A percentile compares a stretch with the other conserved stretches of the same genome.
Conservation (phyloP, 2,888 invertebrate genomes). For the Eurytoma adleriae region DNA sequence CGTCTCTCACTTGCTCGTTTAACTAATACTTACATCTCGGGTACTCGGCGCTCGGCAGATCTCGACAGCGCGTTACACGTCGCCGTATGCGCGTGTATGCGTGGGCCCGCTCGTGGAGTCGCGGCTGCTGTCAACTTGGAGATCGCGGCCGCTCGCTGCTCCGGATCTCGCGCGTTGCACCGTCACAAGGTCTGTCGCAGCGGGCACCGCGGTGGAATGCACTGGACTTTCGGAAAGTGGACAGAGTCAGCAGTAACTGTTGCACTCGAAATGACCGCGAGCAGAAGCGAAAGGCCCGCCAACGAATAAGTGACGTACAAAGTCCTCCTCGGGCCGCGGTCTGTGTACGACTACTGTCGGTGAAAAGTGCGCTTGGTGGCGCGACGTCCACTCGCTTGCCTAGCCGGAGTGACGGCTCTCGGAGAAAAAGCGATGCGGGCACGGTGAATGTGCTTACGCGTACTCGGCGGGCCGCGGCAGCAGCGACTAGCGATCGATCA, state of each 20-base stretch:
- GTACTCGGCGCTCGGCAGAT: neutral
- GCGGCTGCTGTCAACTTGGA: neutral
- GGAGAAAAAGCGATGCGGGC: neutral
- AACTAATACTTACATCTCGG: constrained; percentile 10
- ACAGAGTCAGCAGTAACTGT: too few relatives aligned
- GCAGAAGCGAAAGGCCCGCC: neutral
- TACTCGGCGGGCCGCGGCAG: too few relatives aligned
- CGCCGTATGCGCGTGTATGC: neutral
- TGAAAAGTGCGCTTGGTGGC: neutral
- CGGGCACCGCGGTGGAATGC: neutral
- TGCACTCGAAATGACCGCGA: neutral
- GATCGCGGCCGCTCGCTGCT: neutral
- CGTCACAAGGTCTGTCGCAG: neutral
- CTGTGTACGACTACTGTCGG: constrained; percentile 19
- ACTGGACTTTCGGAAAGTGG: neutral
- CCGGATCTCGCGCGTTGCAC: neutral
- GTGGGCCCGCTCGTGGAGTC: neutral
- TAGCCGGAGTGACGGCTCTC: neutral
- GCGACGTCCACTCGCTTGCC: neutral
- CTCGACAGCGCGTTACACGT: too few relatives aligned
- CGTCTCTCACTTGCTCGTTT: constrained; percentile 5
- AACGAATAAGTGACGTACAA: neutral
- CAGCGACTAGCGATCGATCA: too few relatives aligned
- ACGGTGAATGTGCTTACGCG: too few relatives aligned
- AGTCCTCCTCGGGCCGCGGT: constrained; percentile 14